These are phyloP conservation scores for Temnothorax nylanderi DNA, from an alignment of 1,140 invertebrate genomes.

Conservation along the genomic window DNA sequence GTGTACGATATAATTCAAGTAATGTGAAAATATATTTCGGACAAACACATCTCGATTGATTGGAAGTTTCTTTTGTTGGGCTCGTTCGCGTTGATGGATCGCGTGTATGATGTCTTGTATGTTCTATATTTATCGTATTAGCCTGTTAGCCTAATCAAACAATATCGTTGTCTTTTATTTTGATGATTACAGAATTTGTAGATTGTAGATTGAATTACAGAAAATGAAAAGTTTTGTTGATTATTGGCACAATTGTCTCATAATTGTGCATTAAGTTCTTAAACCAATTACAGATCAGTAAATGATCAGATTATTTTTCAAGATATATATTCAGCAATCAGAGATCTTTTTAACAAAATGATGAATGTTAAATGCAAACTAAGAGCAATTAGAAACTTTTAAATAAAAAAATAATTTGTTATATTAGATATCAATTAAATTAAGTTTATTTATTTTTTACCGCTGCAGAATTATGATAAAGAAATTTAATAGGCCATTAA, in stretches of 20 bases:
- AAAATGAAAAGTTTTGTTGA: neutral
- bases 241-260: neutral
- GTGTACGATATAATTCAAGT: neutral
- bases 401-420: neutral
- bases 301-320: neutral
- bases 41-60: neutral
- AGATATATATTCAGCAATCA: neutral
- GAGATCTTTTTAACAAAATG: neutral
- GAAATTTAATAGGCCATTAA: neutral
- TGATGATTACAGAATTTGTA: neutral
- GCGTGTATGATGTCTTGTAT: neutral
- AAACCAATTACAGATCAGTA: too few species aligned
- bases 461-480: neutral
- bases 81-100: neutral
- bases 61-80: conserved; percentile 32
- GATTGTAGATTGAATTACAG: neutral
- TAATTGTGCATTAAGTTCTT: neutral
- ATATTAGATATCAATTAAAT: neutral
- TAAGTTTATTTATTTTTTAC: neutral
- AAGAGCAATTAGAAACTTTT: neutral
- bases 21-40: conserved; percentile 19
- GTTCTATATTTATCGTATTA: neutral
- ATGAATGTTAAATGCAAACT: neutral
- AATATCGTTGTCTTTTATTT: neutral
- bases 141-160: neutral